Evolutionary conservation across 2,797 vertebrate genomes (phyloP).

Genomic region (Hafferia zeledoni): DNA sequence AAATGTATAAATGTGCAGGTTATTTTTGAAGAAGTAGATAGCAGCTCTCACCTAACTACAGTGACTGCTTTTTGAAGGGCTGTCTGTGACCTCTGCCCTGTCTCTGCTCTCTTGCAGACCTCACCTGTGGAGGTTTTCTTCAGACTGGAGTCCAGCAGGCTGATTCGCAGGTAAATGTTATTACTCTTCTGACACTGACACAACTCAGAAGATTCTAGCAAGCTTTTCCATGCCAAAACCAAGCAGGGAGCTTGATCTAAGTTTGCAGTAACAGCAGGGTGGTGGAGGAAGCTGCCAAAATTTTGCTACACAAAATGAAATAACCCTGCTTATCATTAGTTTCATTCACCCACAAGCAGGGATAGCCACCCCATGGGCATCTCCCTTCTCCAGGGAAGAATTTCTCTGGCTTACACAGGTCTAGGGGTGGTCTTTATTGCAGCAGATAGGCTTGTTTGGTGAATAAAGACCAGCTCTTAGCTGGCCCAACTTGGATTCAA

Average conservation of each 20-base stretch:
- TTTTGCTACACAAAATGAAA: neutral
- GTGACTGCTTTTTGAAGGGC: neutral
- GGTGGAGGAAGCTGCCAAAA: neutral
- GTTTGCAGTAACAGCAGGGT: neutral
- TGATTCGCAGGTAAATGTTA: conserved; percentile 72
- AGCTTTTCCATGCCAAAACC: neutral
- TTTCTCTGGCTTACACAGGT: neutral
- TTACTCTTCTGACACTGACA: neutral
- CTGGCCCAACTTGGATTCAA: neutral
- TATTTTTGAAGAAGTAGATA: neutral
- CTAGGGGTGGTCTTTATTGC: neutral
- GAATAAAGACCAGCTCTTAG: neutral
- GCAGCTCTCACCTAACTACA: neutral
- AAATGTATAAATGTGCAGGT: neutral
- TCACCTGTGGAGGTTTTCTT: conserved; percentile 74
- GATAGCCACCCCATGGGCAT: neutral
- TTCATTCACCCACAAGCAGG: neutral
- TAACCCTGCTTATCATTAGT: neutral
- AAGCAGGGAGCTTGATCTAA: neutral
- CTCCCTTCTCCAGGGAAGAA: neutral
- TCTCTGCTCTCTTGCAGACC: conserved; percentile 63
- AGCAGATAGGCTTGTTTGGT: neutral
- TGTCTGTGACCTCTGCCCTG: neutral
- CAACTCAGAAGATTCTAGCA: neutral
- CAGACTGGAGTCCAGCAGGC: conserved; percentile 67